Percentiles rank a stretch among this genome's conserved stretches.
These are phyloP conservation scores for Napeogenes sylphis DNA, from an alignment of 2,888 invertebrate genomes.

Conservation along the genomic window DNA sequence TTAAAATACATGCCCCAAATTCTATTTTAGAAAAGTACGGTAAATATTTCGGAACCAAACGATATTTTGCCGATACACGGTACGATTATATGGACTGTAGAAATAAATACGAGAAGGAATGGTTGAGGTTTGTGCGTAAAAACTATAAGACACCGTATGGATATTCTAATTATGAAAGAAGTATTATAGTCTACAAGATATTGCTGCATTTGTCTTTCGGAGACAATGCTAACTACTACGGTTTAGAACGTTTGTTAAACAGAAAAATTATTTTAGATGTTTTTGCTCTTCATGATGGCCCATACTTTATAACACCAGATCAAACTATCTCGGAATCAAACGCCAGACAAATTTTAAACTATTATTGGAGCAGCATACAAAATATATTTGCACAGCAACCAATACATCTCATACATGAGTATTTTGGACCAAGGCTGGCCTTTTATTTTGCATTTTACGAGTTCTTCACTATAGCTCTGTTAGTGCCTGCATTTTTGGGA, in stretches of 20 bases:
- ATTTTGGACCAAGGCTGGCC: constrained; percentile 74
- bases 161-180: constrained; percentile 13
- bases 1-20: constrained; percentile 16
- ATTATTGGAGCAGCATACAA: constrained; percentile 75
- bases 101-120: constrained; percentile 10
- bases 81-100: background rate
- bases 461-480: constrained; percentile 71
- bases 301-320: constrained; percentile 32
- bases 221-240: constrained; percentile 13
- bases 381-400: constrained; percentile 79
- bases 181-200: constrained; percentile 19
- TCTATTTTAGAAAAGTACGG: constrained; percentile 14
- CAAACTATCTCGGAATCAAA: constrained; percentile 40
- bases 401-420: constrained; percentile 75
- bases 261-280: constrained; percentile 30
- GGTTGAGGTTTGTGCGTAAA: constrained; percentile 11
- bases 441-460: constrained; percentile 78
- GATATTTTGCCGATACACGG: constrained; percentile 13
- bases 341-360: constrained; percentile 45
- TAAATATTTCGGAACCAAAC: constrained; percentile 12
- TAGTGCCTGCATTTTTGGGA: constrained; percentile 61
- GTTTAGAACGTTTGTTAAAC: constrained; percentile 24
- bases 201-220: constrained; percentile 15
- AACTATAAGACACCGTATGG: constrained; percentile 10
- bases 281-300: constrained; percentile 36